A percentile compares a stretch with the other conserved stretches of the same genome.
Evolutionary conservation across 2,113 vertebrate genomes (phyloP).

Genomic region (Acrocephalus arundinaceus): DNA sequence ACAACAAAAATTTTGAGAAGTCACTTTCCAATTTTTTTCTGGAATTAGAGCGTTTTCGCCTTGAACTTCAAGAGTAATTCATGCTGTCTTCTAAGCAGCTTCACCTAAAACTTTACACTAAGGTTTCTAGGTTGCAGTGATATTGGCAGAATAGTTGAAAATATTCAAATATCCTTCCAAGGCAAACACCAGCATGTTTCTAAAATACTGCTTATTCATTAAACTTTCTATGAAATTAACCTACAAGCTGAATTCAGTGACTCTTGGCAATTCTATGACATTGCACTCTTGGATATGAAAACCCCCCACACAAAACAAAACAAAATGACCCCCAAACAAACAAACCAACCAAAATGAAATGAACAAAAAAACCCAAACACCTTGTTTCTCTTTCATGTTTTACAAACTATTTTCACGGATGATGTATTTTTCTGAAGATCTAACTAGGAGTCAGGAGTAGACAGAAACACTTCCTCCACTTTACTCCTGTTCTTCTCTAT

Average conservation of each 20-base stretch:
- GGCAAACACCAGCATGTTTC: background rate
- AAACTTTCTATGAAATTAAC: background rate
- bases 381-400: background rate
- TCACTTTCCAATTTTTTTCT: background rate
- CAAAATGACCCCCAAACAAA: background rate
- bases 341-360: background rate
- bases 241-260: background rate
- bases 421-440: background rate
- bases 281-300: background rate
- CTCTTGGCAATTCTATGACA: background rate
- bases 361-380: background rate
- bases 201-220: background rate
- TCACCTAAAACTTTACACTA: background rate
- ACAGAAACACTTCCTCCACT: background rate
- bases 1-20: background rate
- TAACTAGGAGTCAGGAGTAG: background rate
- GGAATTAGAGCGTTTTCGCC: background rate
- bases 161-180: background rate
- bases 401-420: background rate
- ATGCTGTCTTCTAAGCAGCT: background rate
- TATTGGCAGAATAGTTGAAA: background rate
- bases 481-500: background rate
- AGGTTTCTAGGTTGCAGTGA: background rate
- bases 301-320: background rate
- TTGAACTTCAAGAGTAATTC: background rate